These are phyloP conservation scores for Hydractinia symbiolongicarpus DNA, from an alignment of 30 jellyfish, hydroid and myxozoan species.

Conservation along the genomic window DNA sequence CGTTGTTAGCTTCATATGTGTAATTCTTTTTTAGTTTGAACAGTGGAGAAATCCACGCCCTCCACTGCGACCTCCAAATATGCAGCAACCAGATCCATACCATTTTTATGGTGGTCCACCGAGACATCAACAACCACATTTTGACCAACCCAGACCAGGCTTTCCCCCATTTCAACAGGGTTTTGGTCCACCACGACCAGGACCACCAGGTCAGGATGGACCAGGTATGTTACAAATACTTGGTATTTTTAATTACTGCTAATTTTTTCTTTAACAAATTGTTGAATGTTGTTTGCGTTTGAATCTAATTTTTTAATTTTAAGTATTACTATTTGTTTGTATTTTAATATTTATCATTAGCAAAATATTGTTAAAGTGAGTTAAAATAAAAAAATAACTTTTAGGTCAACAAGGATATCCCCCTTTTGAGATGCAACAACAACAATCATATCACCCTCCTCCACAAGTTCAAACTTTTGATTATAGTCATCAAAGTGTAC, in stretches of 20 bases:
- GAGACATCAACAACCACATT: conserved; percentile 28
- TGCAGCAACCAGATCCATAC: conserved; percentile 30
- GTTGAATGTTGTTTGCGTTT: not conserved
- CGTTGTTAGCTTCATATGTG: not conserved
- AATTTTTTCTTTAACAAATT: not conserved
- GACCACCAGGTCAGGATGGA: not conserved
- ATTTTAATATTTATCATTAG: too few species aligned
- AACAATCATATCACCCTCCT: conserved; percentile 39
- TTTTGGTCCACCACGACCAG: conserved; percentile 14
- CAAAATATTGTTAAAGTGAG: too few species aligned
- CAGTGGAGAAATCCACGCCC: conserved; percentile 25
- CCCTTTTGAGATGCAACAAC: conserved; percentile 41
- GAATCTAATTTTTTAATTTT: not conserved
- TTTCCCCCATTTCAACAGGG: not conserved
- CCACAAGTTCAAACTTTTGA: conserved; percentile 94
- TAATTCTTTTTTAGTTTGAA: conserved; percentile 4
- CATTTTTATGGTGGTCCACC: conserved; percentile 34
- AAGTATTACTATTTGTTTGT: too few species aligned
- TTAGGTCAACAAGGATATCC: too few species aligned
- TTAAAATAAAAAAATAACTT: too few species aligned
- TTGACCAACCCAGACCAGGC: conserved; percentile 26
- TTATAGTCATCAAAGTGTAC: conserved; percentile 80
- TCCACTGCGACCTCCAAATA: conserved; percentile 16
- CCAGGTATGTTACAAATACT: not conserved
- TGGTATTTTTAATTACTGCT: not conserved